A percentile compares a stretch with the other conserved stretches of the same genome.
Evolutionary conservation across 2,888 invertebrate species (phyloP).

Genomic region (Lycaena phlaeas): DNA sequence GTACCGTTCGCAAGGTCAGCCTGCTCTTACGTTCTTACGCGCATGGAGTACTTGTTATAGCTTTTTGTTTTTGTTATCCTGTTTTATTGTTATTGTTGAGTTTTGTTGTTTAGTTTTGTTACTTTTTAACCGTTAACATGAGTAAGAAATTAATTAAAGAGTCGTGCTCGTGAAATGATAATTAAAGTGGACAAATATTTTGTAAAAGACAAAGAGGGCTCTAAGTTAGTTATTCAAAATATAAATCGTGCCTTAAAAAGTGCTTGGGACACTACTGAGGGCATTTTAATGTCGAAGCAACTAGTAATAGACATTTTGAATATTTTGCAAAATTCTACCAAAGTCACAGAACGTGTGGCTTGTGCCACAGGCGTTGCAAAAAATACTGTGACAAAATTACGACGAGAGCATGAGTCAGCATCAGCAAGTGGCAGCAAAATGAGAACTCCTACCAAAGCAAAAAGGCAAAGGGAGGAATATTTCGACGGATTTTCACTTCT

Average conservation of each 20-base stretch:
- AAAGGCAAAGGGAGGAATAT: slow-evolving; percentile 15
- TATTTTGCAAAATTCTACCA: slow-evolving; percentile 17
- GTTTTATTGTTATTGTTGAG: slow-evolving; percentile 13
- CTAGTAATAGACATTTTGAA: slow-evolving; percentile 16
- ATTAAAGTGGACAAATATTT: slow-evolving; percentile 21
- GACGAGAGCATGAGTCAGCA: slow-evolving; percentile 13
- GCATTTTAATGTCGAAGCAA: slow-evolving; percentile 16
- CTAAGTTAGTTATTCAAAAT: slow-evolving; percentile 15
- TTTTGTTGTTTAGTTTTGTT: slow-evolving; percentile 15
- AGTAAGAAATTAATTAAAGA: slow-evolving; percentile 18
- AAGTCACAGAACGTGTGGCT: slow-evolving; percentile 16
- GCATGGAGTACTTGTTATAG: not conserved
- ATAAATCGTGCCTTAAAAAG: slow-evolving; percentile 13
- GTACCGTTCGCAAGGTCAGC: slow-evolving; percentile 17
- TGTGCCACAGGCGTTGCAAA: slow-evolving; percentile 18
- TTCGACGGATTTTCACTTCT: slow-evolving; percentile 19
- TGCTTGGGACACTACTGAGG: slow-evolving; percentile 13
- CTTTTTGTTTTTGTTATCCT: slow-evolving; percentile 11
- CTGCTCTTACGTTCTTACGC: slow-evolving; percentile 12
- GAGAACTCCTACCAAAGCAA: slow-evolving; percentile 20
- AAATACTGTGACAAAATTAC: slow-evolving; percentile 20
- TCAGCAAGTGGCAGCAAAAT: slow-evolving; percentile 20
- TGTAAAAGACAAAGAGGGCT: slow-evolving; percentile 19
- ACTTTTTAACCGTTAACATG: slow-evolving; percentile 16
- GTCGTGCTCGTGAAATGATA: slow-evolving; percentile 20